Evolutionary conservation across 2,113 vertebrate species (phyloP).

Genomic region (Stomatorhinus ivindoensis): DNA sequence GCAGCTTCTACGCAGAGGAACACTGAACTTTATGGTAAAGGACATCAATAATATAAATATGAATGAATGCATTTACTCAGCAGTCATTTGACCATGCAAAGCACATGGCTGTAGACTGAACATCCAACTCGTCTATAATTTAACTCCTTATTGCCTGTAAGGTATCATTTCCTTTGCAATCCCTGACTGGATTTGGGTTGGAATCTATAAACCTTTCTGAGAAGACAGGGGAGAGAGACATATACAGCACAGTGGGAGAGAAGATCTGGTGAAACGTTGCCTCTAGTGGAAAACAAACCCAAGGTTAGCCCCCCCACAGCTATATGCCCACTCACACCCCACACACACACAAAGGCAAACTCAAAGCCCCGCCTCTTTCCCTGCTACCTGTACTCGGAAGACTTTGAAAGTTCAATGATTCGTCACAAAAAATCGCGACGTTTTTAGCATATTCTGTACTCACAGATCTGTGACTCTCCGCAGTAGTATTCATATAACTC

Average conservation of each 20-base stretch:
- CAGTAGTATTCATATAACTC: neutral
- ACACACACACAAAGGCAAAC: neutral
- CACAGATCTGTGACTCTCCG: neutral
- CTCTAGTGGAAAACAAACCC: neutral
- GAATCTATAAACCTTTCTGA: neutral
- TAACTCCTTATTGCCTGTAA: neutral
- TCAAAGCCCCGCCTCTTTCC: neutral
- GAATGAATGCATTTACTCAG: neutral
- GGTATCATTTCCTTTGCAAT: neutral
- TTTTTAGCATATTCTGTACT: neutral
- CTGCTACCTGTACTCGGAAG: slow-evolving; percentile 38
- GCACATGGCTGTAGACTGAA: neutral
- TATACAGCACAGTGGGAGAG: neutral
- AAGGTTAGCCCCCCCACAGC: neutral
- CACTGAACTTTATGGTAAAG: neutral
- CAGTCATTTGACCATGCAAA: neutral
- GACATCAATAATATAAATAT: neutral
- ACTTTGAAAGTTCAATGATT: slow-evolving; percentile 25
- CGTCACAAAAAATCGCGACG: neutral
- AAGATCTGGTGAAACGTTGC: neutral
- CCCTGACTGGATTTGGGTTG: neutral
- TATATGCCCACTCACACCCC: neutral
- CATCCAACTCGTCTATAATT: neutral
- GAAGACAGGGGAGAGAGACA: neutral
- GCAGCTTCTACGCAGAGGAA: neutral